Evolutionary conservation across 2,888 invertebrate genomes (phyloP).

Genomic region (Elysia crispata): DNA sequence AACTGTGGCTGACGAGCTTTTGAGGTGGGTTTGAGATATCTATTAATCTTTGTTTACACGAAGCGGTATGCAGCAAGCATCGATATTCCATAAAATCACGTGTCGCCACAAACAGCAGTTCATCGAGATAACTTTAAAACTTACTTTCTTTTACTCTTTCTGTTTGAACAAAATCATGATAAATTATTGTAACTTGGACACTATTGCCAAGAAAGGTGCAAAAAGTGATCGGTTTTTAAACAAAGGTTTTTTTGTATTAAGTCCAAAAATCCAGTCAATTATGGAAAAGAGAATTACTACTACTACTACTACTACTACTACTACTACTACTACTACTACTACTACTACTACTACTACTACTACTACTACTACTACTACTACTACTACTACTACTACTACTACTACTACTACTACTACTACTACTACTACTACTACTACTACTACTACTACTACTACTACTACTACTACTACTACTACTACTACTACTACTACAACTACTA

Average conservation of each 20-base stretch:
- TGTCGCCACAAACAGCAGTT: too few relatives aligned
- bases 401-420: not conserved
- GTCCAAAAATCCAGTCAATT: not conserved
- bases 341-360: slow-evolving; percentile 9
- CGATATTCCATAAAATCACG: too few relatives aligned
- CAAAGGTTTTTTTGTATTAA: not conserved
- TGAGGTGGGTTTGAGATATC: too few relatives aligned
- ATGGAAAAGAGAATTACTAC: not conserved
- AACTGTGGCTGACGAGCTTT: too few relatives aligned
- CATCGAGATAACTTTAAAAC: too few relatives aligned
- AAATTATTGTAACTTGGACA: not conserved
- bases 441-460: not conserved
- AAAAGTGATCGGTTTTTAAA: not conserved
- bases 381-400: not conserved
- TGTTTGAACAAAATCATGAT: not conserved
- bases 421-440: not conserved
- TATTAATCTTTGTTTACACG: too few relatives aligned
- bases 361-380: slow-evolving; percentile 4
- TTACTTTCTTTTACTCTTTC: too few relatives aligned
- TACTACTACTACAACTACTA: too few relatives aligned
- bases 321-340: slow-evolving; percentile 9
- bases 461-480: slow-evolving; percentile 9
- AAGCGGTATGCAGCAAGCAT: too few relatives aligned
- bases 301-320: slow-evolving; percentile 4
- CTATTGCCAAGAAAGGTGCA: not conserved